A percentile compares a stretch with the other conserved stretches of the same genome.
phyloP scores from a whole-genome alignment of 53 echinoderm and acorn worm species.

The Actinopyga echinites region DNA sequence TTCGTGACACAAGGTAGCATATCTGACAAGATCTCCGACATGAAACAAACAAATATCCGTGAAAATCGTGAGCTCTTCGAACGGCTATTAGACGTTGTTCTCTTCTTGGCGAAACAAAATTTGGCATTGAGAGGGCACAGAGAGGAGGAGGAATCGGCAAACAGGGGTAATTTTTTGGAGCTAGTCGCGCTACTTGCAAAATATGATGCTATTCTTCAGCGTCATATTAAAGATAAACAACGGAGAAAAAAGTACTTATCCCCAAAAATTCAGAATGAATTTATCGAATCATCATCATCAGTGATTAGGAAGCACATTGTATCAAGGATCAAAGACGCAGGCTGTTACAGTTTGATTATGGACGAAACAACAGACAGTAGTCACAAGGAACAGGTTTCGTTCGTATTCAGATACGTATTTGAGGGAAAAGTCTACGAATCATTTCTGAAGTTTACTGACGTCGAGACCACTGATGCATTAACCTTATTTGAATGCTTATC shows the following conservation, averaged over 20 bases:
- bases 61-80: constrained; percentile 2
- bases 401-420: constrained; percentile 3
- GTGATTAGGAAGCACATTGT: neutral
- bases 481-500: neutral
- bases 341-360: constrained; percentile 28
- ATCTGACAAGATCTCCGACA: neutral
- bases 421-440: neutral
- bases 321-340: constrained; percentile 8
- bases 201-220: constrained; percentile 9
- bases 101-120: constrained; percentile 9
- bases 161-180: constrained; percentile 22
- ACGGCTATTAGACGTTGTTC: constrained; percentile 1
- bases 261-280: constrained; percentile 1
- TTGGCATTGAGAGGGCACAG: constrained; percentile 16
- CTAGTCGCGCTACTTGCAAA: constrained; percentile 5
- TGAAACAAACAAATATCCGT: neutral
- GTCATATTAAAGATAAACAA: neutral
- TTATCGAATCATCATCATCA: neutral
- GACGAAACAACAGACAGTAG: constrained; percentile 13
- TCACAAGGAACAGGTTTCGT: constrained; percentile 33
- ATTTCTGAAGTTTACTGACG: constrained; percentile 13
- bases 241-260: neutral
- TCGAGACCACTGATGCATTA: constrained; percentile 6
- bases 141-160: neutral
- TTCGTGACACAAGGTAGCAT: neutral